These are phyloP conservation scores for Catharus minimus DNA, from an alignment of 2,113 vertebrate genomes.

Conservation along the genomic window DNA sequence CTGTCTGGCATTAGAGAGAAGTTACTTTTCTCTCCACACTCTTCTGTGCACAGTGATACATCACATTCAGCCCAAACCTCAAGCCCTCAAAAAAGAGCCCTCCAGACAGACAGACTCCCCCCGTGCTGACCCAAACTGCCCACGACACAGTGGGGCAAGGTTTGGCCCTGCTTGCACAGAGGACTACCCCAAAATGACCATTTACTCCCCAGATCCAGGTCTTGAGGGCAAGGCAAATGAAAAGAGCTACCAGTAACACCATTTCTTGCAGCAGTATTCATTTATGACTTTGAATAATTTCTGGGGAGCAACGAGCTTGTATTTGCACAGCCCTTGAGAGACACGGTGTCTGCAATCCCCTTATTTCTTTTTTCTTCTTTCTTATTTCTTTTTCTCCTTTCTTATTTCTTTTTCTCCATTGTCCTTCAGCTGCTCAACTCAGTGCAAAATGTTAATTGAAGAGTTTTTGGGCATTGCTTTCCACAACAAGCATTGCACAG, in stretches of 20 bases:
- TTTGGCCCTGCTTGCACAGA: accelerated
- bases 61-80: neutral
- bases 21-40: accelerated
- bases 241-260: neutral
- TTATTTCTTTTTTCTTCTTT: neutral
- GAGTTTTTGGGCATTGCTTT: neutral
- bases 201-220: neutral
- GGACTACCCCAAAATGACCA: neutral
- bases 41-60: accelerated
- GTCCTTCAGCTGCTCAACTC: neutral
- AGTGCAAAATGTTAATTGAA: neutral
- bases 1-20: neutral
- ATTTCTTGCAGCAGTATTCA: neutral
- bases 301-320: neutral
- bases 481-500: neutral
- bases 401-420: neutral
- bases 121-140: neutral
- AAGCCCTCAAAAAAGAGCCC: neutral
- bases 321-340: neutral
- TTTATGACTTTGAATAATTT: neutral
- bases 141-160: neutral
- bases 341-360: too few species aligned
- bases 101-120: neutral
- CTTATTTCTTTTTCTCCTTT: neutral
- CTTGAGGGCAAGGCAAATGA: neutral